A percentile compares a stretch with the other conserved stretches of the same genome.
Conservation (phyloP, 53 echinoderm and acorn worm genomes). For the Echinarachnius parma region DNA sequence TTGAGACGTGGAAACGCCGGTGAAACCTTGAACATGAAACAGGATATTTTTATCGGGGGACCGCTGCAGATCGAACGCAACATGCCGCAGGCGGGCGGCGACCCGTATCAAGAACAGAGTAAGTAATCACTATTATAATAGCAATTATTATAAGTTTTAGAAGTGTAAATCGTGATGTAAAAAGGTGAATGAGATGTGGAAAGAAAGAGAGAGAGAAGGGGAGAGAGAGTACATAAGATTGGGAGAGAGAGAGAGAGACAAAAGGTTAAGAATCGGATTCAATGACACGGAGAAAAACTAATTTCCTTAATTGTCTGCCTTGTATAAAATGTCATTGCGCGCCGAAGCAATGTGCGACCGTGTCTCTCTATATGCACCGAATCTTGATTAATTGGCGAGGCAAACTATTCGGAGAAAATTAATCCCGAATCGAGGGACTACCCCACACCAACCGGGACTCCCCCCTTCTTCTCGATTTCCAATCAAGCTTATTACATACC, state of each 20-base stretch:
- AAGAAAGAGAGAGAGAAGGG: background rate
- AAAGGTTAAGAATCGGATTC: background rate
- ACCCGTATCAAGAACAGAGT: conserved; percentile 40
- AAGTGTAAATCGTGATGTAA: too few species aligned
- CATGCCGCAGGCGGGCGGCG: conserved; percentile 41
- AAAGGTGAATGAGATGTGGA: conserved; percentile 17
- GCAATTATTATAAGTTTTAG: too few species aligned
- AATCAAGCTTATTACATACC: conserved; percentile 37
- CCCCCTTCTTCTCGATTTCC: conserved; percentile 24
- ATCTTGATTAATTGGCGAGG: too few species aligned
- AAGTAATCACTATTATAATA: too few species aligned
- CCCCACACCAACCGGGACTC: background rate
- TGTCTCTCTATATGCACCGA: too few species aligned
- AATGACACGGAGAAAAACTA: conserved; percentile 25
- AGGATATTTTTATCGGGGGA: conserved; percentile 32
- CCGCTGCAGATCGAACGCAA: conserved; percentile 39
- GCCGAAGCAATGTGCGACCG: conserved; percentile 1
- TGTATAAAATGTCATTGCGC: too few species aligned
- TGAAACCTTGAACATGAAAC: conserved; percentile 26
- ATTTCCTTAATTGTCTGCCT: conserved; percentile 52
- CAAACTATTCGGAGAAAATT: too few species aligned
- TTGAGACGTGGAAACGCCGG: background rate
- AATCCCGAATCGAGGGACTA: conserved; percentile 8
- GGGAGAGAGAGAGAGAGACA: background rate
- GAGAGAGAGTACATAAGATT: conserved; percentile 1